Conservation (phyloP, 2,888 invertebrate genomes). For the Caenorhabditis sp. region DNA sequence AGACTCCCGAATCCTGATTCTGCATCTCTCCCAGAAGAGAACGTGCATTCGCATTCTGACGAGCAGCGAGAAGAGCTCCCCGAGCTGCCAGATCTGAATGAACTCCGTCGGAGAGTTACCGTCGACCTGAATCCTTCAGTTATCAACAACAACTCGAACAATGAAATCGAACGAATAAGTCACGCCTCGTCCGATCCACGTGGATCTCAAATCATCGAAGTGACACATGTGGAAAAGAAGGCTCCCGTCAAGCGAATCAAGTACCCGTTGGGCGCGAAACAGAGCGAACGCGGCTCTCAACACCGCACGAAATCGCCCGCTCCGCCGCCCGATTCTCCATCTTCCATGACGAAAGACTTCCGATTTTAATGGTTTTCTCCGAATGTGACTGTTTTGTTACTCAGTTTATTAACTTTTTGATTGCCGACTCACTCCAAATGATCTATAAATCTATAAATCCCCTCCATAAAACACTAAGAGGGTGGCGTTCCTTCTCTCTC, state of each 20-base stretch:
- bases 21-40: constrained; percentile 16
- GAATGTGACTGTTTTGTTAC: neutral
- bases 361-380: constrained; percentile 11
- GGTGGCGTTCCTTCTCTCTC: constrained; percentile 1
- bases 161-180: constrained; percentile 43
- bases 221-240: constrained; percentile 38
- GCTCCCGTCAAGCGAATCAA: constrained; percentile 65
- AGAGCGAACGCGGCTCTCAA: constrained; percentile 59
- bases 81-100: neutral
- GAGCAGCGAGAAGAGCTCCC: neutral
- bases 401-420: constrained; percentile 1
- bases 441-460: constrained; percentile 20
- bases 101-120: constrained; percentile 19
- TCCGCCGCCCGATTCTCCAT: constrained; percentile 20
- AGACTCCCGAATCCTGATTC: constrained; percentile 35
- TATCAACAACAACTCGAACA: constrained; percentile 18
- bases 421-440: constrained; percentile 6
- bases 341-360: constrained; percentile 22
- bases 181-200: constrained; percentile 47
- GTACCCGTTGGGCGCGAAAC: constrained; percentile 63
- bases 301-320: constrained; percentile 29
- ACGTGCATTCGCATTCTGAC: constrained; percentile 5
- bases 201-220: constrained; percentile 44
- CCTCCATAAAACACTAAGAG: neutral
- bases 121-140: constrained; percentile 23